Evolutionary conservation across 2,888 invertebrate species (phyloP).

Genomic region (Polymixis lichenea): DNA sequence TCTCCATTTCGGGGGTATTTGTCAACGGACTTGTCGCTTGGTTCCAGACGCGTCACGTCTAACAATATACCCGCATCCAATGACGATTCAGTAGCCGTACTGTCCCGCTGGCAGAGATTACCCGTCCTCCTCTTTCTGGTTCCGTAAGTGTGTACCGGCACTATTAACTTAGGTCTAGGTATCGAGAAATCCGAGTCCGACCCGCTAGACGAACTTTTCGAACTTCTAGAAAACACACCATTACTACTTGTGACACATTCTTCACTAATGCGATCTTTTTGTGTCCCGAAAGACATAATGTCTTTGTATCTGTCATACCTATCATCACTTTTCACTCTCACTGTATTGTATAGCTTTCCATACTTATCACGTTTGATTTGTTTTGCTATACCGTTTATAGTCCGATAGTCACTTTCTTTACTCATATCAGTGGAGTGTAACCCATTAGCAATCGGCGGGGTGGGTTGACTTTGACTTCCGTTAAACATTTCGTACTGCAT

Average conservation of each 20-base stretch:
- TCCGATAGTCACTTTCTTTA: conserved; percentile 88
- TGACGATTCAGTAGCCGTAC: conserved; percentile 85
- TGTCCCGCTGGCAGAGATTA: conserved; percentile 91
- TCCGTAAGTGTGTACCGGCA: conserved; percentile 97
- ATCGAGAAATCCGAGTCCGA: conserved; percentile 94
- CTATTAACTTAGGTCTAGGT: conserved; percentile 96
- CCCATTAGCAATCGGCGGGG: conserved; percentile 78
- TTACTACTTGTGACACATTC: conserved; percentile 80
- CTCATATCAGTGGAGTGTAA: conserved; percentile 80
- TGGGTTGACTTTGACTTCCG: conserved; percentile 79
- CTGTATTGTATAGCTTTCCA: conserved; percentile 87
- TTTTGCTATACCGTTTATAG: conserved; percentile 84
- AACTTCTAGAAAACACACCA: conserved; percentile 82
- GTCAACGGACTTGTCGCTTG: conserved; percentile 72
- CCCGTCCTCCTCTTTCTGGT: conserved; percentile 95
- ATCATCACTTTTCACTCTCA: conserved; percentile 89
- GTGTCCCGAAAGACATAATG: conserved; percentile 80
- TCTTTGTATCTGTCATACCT: conserved; percentile 87
- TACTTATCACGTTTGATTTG: conserved; percentile 87
- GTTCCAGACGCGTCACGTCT: conserved; percentile 83
- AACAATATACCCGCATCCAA: conserved; percentile 85
- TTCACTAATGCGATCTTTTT: conserved; percentile 81
- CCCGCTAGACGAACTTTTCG: conserved; percentile 89
- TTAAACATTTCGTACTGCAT: conserved; percentile 88
- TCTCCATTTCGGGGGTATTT: conserved; percentile 76